Conservation (phyloP, 2,888 invertebrate genomes). For the Poecilobothrus nobilitatus region DNA sequence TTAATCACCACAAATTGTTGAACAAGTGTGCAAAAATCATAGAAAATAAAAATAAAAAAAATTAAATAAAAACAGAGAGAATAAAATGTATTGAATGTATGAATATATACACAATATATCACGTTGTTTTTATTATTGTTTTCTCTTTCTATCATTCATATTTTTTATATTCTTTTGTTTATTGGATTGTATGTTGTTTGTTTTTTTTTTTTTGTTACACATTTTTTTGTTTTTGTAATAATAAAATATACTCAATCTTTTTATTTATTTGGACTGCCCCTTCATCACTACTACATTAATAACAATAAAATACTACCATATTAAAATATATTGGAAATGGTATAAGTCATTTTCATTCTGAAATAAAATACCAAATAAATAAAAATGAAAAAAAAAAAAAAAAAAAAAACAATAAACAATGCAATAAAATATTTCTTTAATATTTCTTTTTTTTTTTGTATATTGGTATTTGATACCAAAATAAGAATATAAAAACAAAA, state of each 20-base stretch:
- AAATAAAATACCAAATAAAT: background rate
- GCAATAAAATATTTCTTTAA: too few relatives aligned
- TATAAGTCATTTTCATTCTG: background rate
- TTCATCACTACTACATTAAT: conserved; percentile 6
- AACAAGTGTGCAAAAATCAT: conserved; percentile 8
- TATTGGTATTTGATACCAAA: background rate
- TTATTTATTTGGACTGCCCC: conserved; percentile 3
- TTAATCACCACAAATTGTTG: conserved; percentile 23
- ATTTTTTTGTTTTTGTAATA: background rate
- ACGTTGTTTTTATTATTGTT: too few relatives aligned
- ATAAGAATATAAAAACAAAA: background rate
- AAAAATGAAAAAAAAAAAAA: background rate
- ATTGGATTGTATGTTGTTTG: background rate
- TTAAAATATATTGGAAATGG: background rate
- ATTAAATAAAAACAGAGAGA: too few relatives aligned
- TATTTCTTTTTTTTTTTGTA: background rate
- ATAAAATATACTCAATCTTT: background rate
- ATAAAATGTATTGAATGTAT: background rate
- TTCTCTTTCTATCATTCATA: background rate
- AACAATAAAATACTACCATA: conserved; percentile 1
- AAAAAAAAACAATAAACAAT: background rate
- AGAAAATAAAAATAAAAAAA: conserved; percentile 2
- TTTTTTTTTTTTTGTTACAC: background rate
- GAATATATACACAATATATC: too few relatives aligned
- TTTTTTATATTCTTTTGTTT: background rate